These are phyloP conservation scores for Notocelia uddmanniana DNA, from an alignment of 2,888 invertebrate genomes.

Conservation along the genomic window DNA sequence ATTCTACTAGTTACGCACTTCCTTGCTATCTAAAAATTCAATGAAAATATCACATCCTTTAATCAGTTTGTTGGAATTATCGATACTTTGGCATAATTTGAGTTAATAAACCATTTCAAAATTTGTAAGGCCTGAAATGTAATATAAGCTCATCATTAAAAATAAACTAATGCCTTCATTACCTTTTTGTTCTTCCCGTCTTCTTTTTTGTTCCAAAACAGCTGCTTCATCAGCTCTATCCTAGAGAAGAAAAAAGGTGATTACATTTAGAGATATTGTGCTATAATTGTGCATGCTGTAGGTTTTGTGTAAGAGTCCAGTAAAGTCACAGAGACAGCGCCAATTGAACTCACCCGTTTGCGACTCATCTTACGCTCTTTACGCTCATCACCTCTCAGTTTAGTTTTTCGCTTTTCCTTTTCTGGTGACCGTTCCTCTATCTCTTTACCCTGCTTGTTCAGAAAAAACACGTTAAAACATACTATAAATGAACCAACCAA, in stretches of 20 bases:
- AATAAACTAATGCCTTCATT: slow-evolving; percentile 42
- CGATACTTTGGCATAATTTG: no score
- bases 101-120: no score
- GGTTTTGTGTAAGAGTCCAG: not conserved
- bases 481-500: slow-evolving; percentile 9
- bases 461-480: slow-evolving; percentile 58
- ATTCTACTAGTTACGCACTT: no score
- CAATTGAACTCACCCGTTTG: slow-evolving; percentile 87
- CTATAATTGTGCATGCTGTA: not conserved
- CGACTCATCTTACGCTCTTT: slow-evolving; percentile 93
- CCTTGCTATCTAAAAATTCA: no score
- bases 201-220: slow-evolving; percentile 90
- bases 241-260: slow-evolving; percentile 69
- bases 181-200: slow-evolving; percentile 93
- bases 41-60: no score
- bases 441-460: slow-evolving; percentile 84
- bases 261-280: slow-evolving; percentile 17
- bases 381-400: slow-evolving; percentile 83
- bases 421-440: slow-evolving; percentile 87
- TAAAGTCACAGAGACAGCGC: not conserved
- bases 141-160: no score
- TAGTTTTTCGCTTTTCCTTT: slow-evolving; percentile 91
- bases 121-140: no score
- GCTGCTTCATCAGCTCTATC: slow-evolving; percentile 91
- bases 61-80: no score